Percentiles rank a stretch among this genome's conserved stretches.
phyloP scores from a whole-genome alignment of 2,113 vertebrate species.

The Neopipo cinnamomea region DNA sequence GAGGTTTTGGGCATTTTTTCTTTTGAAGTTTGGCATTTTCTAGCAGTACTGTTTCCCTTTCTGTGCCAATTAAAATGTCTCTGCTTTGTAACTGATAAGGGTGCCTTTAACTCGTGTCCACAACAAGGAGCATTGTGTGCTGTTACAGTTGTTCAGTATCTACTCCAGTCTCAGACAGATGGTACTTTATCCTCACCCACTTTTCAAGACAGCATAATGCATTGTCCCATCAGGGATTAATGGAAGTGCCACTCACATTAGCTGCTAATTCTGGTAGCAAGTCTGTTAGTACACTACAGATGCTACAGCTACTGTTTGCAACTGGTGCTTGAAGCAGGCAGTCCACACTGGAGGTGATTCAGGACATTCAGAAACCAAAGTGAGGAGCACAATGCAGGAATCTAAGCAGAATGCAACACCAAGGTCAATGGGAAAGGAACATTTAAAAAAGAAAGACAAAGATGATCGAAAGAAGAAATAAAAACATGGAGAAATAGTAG shows the following conservation, averaged over 20 bases:
- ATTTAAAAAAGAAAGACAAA: background rate
- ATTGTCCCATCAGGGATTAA: conserved; percentile 20
- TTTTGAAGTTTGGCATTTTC: background rate
- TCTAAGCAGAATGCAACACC: background rate
- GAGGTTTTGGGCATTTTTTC: background rate
- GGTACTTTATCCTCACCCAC: conserved; percentile 17
- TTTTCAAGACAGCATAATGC: conserved; percentile 12
- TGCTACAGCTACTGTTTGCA: background rate
- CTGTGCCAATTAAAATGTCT: background rate
- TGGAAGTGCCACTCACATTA: conserved; percentile 6
- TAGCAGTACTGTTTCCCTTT: background rate
- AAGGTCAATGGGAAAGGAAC: background rate
- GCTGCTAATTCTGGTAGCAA: background rate
- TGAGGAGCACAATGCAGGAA: background rate
- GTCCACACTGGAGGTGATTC: background rate
- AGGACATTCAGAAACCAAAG: background rate
- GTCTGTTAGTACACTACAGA: background rate
- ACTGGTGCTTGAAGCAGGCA: background rate
- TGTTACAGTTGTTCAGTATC: background rate
- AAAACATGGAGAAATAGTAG: background rate
- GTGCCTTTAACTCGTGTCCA: background rate
- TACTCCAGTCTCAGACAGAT: background rate
- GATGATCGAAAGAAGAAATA: background rate
- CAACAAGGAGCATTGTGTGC: background rate
- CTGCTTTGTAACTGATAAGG: background rate